A percentile compares a stretch with the other conserved stretches of the same genome.
Evolutionary conservation across 2,888 invertebrate genomes (phyloP).

Genomic region (Apodemia zela): DNA sequence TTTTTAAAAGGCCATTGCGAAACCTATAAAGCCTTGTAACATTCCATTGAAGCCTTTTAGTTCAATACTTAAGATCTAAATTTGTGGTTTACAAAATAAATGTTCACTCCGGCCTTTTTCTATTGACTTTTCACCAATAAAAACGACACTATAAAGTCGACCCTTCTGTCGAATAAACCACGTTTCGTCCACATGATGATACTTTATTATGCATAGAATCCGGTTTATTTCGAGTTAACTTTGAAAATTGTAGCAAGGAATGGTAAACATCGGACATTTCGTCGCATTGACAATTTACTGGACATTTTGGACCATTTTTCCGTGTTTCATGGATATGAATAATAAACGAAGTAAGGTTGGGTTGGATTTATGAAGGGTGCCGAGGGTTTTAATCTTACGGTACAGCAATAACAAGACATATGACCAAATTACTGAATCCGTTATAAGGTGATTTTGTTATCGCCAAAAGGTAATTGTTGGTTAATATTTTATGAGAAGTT

Average conservation of each 20-base stretch:
- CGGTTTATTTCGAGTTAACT: constrained; percentile 70
- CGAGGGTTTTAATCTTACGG: constrained; percentile 71
- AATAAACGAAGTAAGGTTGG: constrained; percentile 64
- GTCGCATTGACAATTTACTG: constrained; percentile 59
- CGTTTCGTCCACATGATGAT: constrained; percentile 66
- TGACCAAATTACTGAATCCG: constrained; percentile 75
- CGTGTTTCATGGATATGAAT: constrained; percentile 63
- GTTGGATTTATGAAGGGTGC: constrained; percentile 75
- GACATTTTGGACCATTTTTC: constrained; percentile 60
- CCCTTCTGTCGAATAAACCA: constrained; percentile 65
- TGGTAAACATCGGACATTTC: constrained; percentile 28
- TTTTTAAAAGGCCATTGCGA: constrained; percentile 9
- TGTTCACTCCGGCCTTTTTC: constrained; percentile 58
- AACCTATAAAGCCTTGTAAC: constrained; percentile 25
- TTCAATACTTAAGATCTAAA: constrained; percentile 35
- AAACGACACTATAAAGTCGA: constrained; percentile 57
- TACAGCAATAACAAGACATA: constrained; percentile 77
- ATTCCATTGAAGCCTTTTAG: constrained; percentile 29
- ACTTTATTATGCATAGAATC: constrained; percentile 76
- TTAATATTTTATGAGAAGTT: constrained; percentile 30
- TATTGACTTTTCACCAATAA: constrained; percentile 67
- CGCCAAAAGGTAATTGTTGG: neutral
- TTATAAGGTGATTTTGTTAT: constrained; percentile 65
- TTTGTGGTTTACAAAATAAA: constrained; percentile 41
- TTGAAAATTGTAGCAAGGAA: constrained; percentile 53